Conservation (phyloP, 2,113 vertebrate genomes). For the Aix galericulata region DNA sequence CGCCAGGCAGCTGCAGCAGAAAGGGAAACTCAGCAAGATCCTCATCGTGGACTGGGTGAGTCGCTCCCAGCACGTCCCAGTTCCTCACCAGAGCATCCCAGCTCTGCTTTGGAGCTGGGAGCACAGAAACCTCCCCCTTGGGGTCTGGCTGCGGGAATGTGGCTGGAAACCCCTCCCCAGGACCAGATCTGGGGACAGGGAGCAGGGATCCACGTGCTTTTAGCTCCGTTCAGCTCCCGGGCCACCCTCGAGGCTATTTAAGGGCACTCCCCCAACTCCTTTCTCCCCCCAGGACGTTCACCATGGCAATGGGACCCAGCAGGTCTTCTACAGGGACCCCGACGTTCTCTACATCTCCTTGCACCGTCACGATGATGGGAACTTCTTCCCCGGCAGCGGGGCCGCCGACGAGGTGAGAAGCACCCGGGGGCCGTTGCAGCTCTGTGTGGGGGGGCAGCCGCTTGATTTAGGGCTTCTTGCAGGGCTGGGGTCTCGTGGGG, state of each 20-base stretch:
- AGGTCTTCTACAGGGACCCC: constrained; percentile 90
- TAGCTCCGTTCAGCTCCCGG: too few relatives aligned
- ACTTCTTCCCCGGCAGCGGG: constrained; percentile 91
- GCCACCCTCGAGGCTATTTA: background rate
- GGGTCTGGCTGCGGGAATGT: background rate
- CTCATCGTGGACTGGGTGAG: constrained; percentile 97
- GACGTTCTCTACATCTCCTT: constrained; percentile 91
- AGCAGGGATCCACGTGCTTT: too few relatives aligned
- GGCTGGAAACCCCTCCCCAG: background rate
- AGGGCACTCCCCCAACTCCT: rapidly evolving
- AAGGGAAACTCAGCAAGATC: constrained; percentile 86
- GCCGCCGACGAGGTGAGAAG: constrained; percentile 82
- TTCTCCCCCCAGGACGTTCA: constrained; percentile 85
- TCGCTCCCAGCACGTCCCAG: background rate
- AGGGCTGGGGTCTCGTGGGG: too few relatives aligned
- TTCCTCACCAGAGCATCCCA: background rate
- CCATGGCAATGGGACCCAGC: constrained; percentile 91
- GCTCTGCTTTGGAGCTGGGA: background rate
- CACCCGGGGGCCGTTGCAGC: rapidly evolving
- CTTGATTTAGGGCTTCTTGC: background rate
- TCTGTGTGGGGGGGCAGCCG: background rate
- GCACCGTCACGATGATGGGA: constrained; percentile 88
- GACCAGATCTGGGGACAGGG: background rate
- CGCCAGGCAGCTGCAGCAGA: constrained; percentile 85
- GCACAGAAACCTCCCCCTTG: background rate